Percentiles rank a stretch among this genome's conserved stretches.
Evolutionary conservation across 1,140 invertebrate genomes (phyloP).

Genomic region (Lysiphlebus fabarum): DNA sequence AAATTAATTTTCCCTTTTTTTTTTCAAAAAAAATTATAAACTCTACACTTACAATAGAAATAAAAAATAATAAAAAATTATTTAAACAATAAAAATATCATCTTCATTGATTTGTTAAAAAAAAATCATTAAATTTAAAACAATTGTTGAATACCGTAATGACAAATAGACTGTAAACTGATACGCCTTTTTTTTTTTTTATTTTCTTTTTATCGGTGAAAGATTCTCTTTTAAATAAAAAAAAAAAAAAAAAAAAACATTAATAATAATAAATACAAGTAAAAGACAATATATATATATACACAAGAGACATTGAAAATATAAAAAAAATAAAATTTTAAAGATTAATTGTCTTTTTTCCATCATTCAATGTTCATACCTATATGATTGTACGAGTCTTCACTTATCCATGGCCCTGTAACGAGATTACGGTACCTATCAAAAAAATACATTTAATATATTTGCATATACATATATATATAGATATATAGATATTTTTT

Average conservation of each 20-base stretch:
- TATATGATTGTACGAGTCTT: not conserved
- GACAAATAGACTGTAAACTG: constrained; percentile 31
- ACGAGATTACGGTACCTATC: constrained; percentile 39
- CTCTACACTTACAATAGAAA: too few species aligned
- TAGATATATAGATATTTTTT: too few species aligned
- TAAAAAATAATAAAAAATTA: not conserved
- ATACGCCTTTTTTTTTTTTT: constrained; percentile 26
- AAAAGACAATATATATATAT: not conserved
- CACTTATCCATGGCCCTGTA: constrained; percentile 27
- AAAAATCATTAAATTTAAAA: not conserved
- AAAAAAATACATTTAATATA: constrained; percentile 22
- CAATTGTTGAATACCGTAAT: constrained; percentile 23
- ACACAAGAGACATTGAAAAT: not conserved
- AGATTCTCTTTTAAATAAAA: constrained; percentile 3
- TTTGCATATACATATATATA: constrained; percentile 37
- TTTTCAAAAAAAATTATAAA: too few species aligned
- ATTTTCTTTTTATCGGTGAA: too few species aligned
- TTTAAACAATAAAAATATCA: too few species aligned
- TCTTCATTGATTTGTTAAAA: too few species aligned
- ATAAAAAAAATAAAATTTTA: not conserved
- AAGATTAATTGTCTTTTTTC: constrained; percentile 1
- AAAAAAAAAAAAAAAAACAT: not conserved
- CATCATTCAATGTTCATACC: constrained; percentile 15
- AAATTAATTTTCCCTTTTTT: too few species aligned
- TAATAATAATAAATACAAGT: not conserved